Evolutionary conservation across 2,888 invertebrate genomes (phyloP).

Genomic region (Panzeria rudis): DNA sequence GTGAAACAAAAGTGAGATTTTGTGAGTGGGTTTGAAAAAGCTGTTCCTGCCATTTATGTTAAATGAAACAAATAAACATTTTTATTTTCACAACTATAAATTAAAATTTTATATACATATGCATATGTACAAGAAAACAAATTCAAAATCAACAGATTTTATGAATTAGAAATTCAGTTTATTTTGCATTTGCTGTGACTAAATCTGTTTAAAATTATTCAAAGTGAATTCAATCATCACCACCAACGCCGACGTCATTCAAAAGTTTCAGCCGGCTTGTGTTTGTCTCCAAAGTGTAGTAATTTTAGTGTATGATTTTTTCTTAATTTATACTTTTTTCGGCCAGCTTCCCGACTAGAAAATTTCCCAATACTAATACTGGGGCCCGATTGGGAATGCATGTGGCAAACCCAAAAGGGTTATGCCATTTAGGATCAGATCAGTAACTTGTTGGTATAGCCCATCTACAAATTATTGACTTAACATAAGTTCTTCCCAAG

Average conservation of each 20-base stretch:
- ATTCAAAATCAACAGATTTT: background rate
- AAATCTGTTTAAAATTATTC: constrained; percentile 5
- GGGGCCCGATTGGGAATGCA: no score
- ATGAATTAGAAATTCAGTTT: background rate
- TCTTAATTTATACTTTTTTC: background rate
- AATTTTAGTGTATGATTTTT: background rate
- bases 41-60: constrained; percentile 32
- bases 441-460: no score
- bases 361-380: no score
- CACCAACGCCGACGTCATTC: constrained; percentile 4
- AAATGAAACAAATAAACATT: constrained; percentile 16
- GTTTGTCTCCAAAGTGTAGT: background rate
- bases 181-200: background rate
- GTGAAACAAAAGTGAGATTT: constrained; percentile 23
- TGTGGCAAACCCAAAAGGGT: no score
- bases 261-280: background rate
- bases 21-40: constrained; percentile 47
- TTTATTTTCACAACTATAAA: constrained; percentile 7
- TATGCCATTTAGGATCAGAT: no score
- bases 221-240: background rate
- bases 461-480: no score
- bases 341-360: no score
- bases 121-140: background rate
- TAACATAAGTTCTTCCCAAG: no score
- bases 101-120: constrained; percentile 16